Evolutionary conservation across 1,140 invertebrate species (phyloP).

Genomic region (Piezodorus guildinii): DNA sequence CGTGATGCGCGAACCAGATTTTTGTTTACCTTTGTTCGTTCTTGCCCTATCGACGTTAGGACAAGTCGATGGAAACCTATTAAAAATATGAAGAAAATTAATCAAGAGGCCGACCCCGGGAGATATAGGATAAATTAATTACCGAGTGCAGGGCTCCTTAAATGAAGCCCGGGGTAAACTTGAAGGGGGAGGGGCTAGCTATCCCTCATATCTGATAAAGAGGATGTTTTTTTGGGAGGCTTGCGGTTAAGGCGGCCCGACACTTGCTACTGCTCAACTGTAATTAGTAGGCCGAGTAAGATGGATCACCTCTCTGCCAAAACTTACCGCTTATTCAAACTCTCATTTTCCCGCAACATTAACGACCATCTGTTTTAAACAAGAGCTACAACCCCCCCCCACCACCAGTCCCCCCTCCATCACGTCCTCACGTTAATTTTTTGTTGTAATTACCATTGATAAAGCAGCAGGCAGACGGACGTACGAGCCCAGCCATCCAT

Average conservation of each 20-base stretch:
- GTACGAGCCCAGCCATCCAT: no score
- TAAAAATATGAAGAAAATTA: no score
- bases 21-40: no score
- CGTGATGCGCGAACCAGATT: no score
- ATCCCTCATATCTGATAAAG: constrained; percentile 11
- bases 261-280: neutral
- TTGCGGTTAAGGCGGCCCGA: neutral
- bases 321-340: constrained; percentile 15
- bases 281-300: constrained; percentile 8
- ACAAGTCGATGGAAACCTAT: no score
- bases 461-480: no score
- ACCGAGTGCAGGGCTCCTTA: neutral
- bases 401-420: neutral
- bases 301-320: constrained; percentile 10
- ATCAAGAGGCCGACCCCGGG: no score
- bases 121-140: constrained; percentile 1
- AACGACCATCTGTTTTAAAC: constrained; percentile 16
- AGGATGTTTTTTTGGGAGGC: neutral
- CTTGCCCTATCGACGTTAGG: no score
- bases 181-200: neutral
- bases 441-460: no score
- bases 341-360: constrained; percentile 15
- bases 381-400: neutral
- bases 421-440: neutral
- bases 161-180: constrained; percentile 7